Evolutionary conservation across 2,113 vertebrate genomes (phyloP).

Genomic region (Loxodonta africana): DNA sequence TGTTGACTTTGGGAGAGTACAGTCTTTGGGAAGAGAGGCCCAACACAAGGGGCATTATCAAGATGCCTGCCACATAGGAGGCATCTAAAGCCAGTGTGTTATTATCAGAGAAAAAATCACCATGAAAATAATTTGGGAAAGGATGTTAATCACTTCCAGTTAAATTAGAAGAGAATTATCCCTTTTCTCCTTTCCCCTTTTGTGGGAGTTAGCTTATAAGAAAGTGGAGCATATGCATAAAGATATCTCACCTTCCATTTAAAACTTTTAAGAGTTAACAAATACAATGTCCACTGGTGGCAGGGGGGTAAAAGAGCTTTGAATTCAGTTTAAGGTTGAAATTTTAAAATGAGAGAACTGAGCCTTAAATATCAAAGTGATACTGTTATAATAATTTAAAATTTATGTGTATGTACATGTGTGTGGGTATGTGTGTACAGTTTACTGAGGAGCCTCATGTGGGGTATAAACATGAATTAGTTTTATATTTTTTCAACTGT

Average conservation of each 20-base stretch:
- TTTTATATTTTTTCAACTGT: neutral
- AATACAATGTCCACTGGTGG: neutral
- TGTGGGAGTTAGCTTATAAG: neutral
- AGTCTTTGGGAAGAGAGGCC: neutral
- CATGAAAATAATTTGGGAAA: neutral
- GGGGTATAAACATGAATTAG: neutral
- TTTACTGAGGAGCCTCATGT: neutral
- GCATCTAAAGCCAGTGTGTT: neutral
- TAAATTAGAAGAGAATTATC: neutral
- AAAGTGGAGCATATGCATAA: neutral
- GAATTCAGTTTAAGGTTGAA: slow-evolving; percentile 11
- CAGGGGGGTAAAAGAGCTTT: neutral
- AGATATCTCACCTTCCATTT: neutral
- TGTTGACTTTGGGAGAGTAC: neutral
- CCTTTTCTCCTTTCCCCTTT: neutral
- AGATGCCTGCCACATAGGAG: neutral
- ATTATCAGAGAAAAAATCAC: neutral
- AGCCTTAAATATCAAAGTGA: neutral
- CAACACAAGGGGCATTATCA: neutral
- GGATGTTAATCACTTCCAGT: neutral
- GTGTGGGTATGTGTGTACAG: neutral
- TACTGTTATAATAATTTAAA: neutral
- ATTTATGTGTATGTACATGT: neutral
- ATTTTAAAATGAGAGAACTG: neutral
- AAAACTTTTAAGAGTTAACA: neutral